Percentiles rank a stretch among this genome's conserved stretches.
phyloP scores from a whole-genome alignment of 2,113 vertebrate genomes.

The Elgaria multicarinata region DNA sequence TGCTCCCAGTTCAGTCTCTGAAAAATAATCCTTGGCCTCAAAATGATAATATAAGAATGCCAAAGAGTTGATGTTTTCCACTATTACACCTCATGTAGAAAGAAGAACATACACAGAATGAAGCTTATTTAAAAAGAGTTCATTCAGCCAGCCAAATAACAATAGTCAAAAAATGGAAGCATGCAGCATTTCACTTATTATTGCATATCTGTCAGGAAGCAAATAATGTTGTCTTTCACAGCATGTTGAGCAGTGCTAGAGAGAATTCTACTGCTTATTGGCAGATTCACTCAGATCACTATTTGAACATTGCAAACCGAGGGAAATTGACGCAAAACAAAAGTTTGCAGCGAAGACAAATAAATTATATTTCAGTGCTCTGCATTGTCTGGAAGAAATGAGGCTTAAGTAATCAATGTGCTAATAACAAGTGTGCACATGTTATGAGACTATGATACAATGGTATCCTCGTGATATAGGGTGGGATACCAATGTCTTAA shows the following conservation, averaged over 20 bases:
- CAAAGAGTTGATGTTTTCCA: neutral
- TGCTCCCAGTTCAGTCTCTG: neutral
- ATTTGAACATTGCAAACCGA: slow-evolving; percentile 45
- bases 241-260: slow-evolving; percentile 38
- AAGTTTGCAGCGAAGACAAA: slow-evolving; percentile 25
- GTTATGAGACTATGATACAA: no score
- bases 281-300: slow-evolving; percentile 54
- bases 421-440: neutral
- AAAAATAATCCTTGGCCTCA: neutral
- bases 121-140: slow-evolving; percentile 9
- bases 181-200: slow-evolving; percentile 2
- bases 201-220: slow-evolving; percentile 5
- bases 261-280: slow-evolving; percentile 45
- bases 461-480: no score
- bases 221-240: slow-evolving; percentile 16
- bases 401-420: neutral
- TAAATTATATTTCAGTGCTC: slow-evolving; percentile 2
- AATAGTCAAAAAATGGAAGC: slow-evolving; percentile 30
- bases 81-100: neutral
- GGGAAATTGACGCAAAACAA: slow-evolving; percentile 41
- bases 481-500: no score
- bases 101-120: slow-evolving; percentile 5
- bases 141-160: neutral
- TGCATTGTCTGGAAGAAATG: neutral
- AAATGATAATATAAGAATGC: slow-evolving; percentile 24